Evolutionary conservation across 2,797 vertebrate genomes (phyloP), one percentile per base, ranked within the genome.

Genomic region (Selene dorsalis): DNA sequence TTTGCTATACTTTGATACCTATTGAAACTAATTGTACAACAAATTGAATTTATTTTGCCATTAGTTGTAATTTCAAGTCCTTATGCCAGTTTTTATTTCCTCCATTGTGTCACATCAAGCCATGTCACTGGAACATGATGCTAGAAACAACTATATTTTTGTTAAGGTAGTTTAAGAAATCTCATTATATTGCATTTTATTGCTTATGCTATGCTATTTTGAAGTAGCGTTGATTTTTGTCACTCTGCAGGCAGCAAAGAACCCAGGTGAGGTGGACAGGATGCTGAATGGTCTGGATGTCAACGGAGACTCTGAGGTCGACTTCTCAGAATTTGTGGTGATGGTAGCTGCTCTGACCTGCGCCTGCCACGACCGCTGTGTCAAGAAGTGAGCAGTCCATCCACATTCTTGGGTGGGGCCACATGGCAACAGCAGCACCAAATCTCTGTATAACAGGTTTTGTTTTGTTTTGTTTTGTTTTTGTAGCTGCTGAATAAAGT

Each of bases 291-390:
- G 87, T 39, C 86, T 96, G 84, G 95, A 96, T 17, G 68, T 89
- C 14, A 91, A 95, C 0, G 82, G 89, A 0, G 93, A 95, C 43
- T 53, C 65, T 0, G 73, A 94, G 79, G 86, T 96, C 41, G 94
- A 95, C 90, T 96, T 96, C 91, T 88, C 8, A 0, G 95, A 96
- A 86, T 96, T 95, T 57, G 30, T 95, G 6, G 60, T 90, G 48
- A 57, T 95, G 11, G 83, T 95, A 6, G 85, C 90, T 12, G 24
- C 85, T 0, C 38, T 96, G 60, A 86, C 91, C 24, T 89, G 78
- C 0, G 79, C 83, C 72, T 93, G 88, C 48, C 95, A 96, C 7
- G 26, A 68, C 26, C 89, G 74, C 75, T 69, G 67, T 11, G 1
- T 1, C 14, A 80, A 87, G 66, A 90, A 91, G 60, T 90, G 84